phyloP scores from a whole-genome alignment of 2,113 vertebrate species.

The Cynoglossus semilaevis region DNA sequence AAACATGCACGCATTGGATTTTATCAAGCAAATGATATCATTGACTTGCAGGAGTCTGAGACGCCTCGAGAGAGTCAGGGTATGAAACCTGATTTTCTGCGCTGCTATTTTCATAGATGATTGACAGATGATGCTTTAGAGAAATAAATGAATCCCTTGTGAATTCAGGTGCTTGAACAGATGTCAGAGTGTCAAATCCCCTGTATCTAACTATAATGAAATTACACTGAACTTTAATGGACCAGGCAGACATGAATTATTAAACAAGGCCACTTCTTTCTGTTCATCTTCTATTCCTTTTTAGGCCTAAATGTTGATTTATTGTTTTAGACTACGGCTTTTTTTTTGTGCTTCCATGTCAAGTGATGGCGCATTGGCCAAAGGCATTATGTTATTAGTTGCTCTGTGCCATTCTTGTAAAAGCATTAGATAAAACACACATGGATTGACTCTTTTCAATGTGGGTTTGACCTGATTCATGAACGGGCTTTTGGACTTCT shows the following conservation, averaged over 20 bases:
- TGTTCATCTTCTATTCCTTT: conserved; percentile 33
- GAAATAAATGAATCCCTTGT: conserved; percentile 10
- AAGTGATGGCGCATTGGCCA: conserved; percentile 5
- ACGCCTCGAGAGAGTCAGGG: conserved; percentile 18
- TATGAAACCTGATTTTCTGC: conserved; percentile 39
- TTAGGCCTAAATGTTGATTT: conserved; percentile 21
- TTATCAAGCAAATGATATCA: conserved; percentile 46
- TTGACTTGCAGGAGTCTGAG: conserved; percentile 22
- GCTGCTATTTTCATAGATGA: conserved; percentile 23
- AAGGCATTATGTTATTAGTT: background rate
- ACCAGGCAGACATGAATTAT: conserved; percentile 61
- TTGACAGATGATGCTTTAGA: conserved; percentile 20
- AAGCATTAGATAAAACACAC: background rate
- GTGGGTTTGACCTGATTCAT: no score
- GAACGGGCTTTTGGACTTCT: no score
- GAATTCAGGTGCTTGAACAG: conserved; percentile 37
- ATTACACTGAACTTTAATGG: conserved; percentile 27
- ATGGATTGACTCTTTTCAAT: background rate
- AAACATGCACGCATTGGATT: conserved; percentile 39
- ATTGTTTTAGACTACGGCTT: conserved; percentile 27
- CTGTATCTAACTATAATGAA: conserved; percentile 31
- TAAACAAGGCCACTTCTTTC: conserved; percentile 33
- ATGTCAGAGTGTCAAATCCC: conserved; percentile 56
- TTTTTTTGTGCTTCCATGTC: background rate
- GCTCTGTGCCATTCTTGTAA: background rate